A percentile compares a stretch with the other conserved stretches of the same genome.
Conservation (phyloP, 2,797 vertebrate genomes). For the Allochrocebus solatus region DNA sequence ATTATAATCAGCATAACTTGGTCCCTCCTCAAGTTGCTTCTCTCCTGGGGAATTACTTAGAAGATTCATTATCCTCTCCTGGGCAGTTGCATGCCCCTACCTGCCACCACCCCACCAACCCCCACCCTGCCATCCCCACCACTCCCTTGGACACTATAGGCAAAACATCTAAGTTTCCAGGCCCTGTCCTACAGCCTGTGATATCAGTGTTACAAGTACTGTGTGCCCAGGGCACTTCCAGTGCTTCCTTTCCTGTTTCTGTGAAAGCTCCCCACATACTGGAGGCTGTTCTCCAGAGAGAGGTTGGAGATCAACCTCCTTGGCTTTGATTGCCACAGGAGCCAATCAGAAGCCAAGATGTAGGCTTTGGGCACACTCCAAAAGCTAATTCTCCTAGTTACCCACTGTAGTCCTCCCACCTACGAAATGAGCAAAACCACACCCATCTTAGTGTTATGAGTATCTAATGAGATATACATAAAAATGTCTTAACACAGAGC, state of each 20-base stretch:
- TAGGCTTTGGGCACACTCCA: background rate
- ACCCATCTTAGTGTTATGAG: background rate
- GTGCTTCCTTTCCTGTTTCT: background rate
- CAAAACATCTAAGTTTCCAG: background rate
- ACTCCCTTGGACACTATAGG: background rate
- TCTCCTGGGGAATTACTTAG: background rate
- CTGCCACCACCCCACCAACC: no score
- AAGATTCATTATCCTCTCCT: background rate
- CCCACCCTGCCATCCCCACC: background rate
- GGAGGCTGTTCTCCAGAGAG: background rate
- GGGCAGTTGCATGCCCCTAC: background rate
- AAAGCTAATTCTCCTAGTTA: background rate
- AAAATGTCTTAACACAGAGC: background rate
- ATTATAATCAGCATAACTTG: background rate
- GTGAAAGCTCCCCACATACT: background rate
- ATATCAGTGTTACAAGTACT: background rate
- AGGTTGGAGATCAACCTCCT: background rate
- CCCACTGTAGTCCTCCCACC: background rate
- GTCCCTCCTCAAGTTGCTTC: background rate
- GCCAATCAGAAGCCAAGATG: background rate
- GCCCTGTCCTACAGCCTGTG: background rate
- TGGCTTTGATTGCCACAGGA: no score
- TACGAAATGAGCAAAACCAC: background rate
- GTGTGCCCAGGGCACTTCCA: background rate
- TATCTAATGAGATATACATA: background rate